Percentiles rank a stretch among this genome's conserved stretches.
Conservation (phyloP, 2,113 vertebrate species). For the Gymnogyps californianus region DNA sequence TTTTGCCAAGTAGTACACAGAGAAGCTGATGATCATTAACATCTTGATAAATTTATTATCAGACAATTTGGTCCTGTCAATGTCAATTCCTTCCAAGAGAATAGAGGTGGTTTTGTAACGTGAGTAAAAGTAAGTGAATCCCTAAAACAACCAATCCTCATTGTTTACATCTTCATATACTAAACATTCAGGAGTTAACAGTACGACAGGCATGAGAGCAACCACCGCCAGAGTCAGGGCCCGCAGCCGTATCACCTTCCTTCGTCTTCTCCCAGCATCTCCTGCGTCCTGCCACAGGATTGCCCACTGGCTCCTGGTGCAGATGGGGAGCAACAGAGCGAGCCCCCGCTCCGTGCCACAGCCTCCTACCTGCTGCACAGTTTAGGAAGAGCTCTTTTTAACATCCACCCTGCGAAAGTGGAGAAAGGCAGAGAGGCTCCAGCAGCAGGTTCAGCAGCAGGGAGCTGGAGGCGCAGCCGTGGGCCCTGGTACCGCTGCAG, state of each 20-base stretch:
- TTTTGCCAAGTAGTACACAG: slow-evolving; percentile 40
- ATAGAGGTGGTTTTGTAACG: not conserved
- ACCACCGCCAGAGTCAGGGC: fast-evolving
- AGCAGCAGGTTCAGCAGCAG: not conserved
- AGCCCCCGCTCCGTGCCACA: fast-evolving
- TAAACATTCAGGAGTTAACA: not conserved
- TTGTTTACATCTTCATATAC: not conserved
- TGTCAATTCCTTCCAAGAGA: slow-evolving; percentile 15
- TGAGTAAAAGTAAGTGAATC: not conserved
- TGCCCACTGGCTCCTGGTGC: not conserved
- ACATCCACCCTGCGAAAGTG: fast-evolving
- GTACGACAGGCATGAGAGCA: fast-evolving
- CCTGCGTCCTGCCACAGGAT: fast-evolving
- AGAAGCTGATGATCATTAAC: slow-evolving; percentile 59
- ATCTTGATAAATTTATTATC: slow-evolving; percentile 61
- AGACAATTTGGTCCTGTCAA: slow-evolving; percentile 27
- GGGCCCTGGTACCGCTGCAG: fast-evolving
- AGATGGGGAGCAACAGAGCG: fast-evolving
- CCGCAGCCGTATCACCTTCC: fast-evolving
- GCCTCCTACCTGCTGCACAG: not conserved
- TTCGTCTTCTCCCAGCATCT: not conserved
- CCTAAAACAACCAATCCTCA: not conserved
- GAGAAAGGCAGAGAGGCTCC: not conserved
- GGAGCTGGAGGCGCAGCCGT: fast-evolving
- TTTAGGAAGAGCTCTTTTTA: not conserved